phyloP scores from a whole-genome alignment of 2,797 vertebrate species.

The Tinamus major region DNA sequence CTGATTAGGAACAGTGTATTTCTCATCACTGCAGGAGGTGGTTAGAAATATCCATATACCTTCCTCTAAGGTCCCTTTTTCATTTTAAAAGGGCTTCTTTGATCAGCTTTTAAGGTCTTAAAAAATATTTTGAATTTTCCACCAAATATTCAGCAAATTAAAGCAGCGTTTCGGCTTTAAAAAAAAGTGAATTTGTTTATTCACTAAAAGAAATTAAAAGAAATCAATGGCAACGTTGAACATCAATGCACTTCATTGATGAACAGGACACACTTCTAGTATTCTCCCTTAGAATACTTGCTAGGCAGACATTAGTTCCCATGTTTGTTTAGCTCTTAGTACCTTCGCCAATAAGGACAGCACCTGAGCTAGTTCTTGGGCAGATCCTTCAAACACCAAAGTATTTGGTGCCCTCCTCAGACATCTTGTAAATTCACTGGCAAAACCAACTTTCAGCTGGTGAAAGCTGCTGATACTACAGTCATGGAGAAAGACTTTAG shows the following conservation, averaged over 20 bases:
- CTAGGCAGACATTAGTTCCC: background rate
- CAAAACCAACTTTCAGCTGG: background rate
- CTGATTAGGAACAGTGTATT: slow-evolving; percentile 31
- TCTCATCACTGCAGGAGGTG: background rate
- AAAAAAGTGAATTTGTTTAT: background rate
- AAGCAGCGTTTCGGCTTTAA: background rate
- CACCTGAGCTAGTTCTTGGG: background rate
- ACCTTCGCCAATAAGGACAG: background rate
- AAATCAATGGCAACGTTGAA: background rate
- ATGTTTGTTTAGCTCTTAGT: background rate
- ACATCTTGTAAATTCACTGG: background rate
- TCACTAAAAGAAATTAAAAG: background rate
- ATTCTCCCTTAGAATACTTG: background rate
- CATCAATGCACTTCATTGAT: background rate
- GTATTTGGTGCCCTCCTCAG: background rate
- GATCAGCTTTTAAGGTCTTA: slow-evolving; percentile 7
- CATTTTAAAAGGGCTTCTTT: background rate
- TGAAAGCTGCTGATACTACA: background rate
- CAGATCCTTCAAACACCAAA: background rate
- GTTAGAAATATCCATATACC: background rate
- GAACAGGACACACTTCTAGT: background rate
- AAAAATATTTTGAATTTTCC: background rate
- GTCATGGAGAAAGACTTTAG: background rate
- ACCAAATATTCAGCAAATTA: slow-evolving; percentile 18
- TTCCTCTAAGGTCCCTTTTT: background rate